Evolutionary conservation across 2,888 invertebrate species (phyloP), one percentile per base, ranked within the genome.

Genomic region (Scaptomyza cyrtandrae): DNA sequence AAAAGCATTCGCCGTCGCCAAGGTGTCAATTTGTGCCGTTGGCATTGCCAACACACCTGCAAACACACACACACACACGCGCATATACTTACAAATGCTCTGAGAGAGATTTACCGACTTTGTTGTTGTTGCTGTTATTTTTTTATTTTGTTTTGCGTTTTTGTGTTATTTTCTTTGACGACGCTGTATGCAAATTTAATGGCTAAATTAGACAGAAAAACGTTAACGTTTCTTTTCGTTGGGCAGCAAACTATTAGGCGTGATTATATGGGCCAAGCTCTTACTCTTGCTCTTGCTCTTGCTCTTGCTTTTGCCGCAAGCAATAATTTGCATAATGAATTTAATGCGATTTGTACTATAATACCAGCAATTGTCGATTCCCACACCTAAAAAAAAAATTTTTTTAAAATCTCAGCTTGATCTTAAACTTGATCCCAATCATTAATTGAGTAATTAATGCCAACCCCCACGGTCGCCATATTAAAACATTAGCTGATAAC

Each of bases 401-500:
- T n/a, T n/a, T n/a, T n/a, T n/a, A n/a, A n/a, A n/a, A 35, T 37
- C 50, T n/a, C 31, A 37, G 3, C 48, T 59, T 0, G 16, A n/a
- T 11, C 16, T 29, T 16, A n/a, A 65, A 33, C 64, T 60, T 13
- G 35, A 56, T 44, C 53, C 52, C 14, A 39, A 48, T 50, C 66
- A 75, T 79, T 89, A 88, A 89, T 87, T 89, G 78, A 87, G 88
- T 84, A 88, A 89, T 87, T 89, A 87, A 88, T 81, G 74, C 69
- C 71, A 50, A 87, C 86, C 80, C 87, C 87, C 80, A 78, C 78
- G 49, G 61, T 29, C 33, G 0, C 37, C 33, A 3, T 44, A 49
- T 48, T 55, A 55, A 55, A 3, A 33, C 52, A 37, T 31, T 61
- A 39, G 49, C 62, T 58, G 72, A 71, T 78, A 79, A 75, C 74